phyloP scores from a whole-genome alignment of 37 sponge, comb jelly and placozoan genomes.

The Tethya wilhelma region DNA sequence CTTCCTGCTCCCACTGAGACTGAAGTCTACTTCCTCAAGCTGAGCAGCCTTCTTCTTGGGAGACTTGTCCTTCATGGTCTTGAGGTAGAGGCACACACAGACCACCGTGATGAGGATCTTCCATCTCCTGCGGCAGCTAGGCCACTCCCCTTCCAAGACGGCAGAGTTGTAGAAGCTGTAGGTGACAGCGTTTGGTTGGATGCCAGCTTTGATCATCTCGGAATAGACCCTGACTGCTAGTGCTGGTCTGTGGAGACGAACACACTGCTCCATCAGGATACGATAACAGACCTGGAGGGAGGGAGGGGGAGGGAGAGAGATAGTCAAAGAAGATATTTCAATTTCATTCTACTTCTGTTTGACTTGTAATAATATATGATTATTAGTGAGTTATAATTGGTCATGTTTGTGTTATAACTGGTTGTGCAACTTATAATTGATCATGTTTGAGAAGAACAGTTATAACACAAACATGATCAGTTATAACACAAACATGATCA shows the following conservation, averaged over 20 bases:
- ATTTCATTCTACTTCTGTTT: background rate
- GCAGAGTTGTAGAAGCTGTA: conserved; percentile 90
- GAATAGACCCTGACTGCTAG: conserved; percentile 79
- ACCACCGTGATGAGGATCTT: conserved; percentile 59
- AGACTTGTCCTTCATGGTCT: background rate
- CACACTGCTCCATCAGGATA: conserved; percentile 85
- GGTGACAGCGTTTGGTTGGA: conserved; percentile 88
- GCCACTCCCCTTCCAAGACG: conserved; percentile 58
- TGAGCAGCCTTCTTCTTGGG: background rate
- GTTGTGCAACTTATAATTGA: too few relatives aligned
- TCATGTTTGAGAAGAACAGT: too few relatives aligned
- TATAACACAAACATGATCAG: too few relatives aligned
- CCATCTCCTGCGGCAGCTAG: conserved; percentile 60
- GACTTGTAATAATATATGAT: too few relatives aligned
- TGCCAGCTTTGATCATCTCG: conserved; percentile 74
- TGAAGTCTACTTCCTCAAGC: conserved; percentile 17
- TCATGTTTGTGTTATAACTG: too few relatives aligned
- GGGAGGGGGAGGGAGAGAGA: background rate
- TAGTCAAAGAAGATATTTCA: background rate
- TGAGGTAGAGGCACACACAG: conserved; percentile 58
- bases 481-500: too few relatives aligned
- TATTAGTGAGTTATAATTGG: too few relatives aligned
- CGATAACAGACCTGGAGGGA: conserved; percentile 74
- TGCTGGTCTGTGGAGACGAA: conserved; percentile 57
- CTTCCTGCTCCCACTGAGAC: conserved; percentile 14